Percentiles rank a stretch among this genome's conserved stretches.
Conservation (phyloP, 1,140 invertebrate species). For the Anoplophora glabripennis region DNA sequence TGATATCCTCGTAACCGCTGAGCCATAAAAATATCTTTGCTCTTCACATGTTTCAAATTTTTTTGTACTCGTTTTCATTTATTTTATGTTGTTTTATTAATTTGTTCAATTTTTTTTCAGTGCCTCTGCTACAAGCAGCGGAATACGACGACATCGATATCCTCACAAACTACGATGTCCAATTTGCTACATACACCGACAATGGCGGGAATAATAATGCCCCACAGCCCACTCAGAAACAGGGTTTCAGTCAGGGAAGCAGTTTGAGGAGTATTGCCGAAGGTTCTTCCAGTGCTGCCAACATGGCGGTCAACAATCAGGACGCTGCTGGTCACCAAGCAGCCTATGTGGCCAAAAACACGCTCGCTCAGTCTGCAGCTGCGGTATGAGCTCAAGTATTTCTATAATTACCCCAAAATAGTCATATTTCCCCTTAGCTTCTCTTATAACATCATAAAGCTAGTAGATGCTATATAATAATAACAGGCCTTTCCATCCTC, state of each 20-base stretch:
- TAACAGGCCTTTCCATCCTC: no score
- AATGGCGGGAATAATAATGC: slow-evolving; percentile 18
- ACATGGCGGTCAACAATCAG: slow-evolving; percentile 63
- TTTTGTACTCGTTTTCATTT: neutral
- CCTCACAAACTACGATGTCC: slow-evolving; percentile 30
- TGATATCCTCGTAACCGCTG: neutral
- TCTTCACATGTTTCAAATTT: neutral
- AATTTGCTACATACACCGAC: slow-evolving; percentile 25
- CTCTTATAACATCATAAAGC: no score
- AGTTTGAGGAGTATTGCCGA: slow-evolving; percentile 56
- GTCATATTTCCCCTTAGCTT: no score
- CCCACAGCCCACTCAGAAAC: slow-evolving; percentile 16
- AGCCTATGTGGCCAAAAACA: slow-evolving; percentile 69
- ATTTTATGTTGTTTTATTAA: neutral
- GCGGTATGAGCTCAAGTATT: no score
- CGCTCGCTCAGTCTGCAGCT: slow-evolving; percentile 64
- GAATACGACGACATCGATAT: slow-evolving; percentile 34
- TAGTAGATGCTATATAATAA: no score
- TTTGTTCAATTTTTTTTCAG: slow-evolving; percentile 20
- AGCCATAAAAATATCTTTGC: slow-evolving; percentile 25
- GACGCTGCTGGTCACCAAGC: slow-evolving; percentile 64
- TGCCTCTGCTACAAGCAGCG: slow-evolving; percentile 12
- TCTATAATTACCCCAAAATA: no score
- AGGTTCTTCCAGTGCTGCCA: slow-evolving; percentile 70
- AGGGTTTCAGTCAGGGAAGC: slow-evolving; percentile 44